Percentiles rank a stretch among this genome's conserved stretches.
These are phyloP conservation scores for Apaloderma vittatum DNA, from an alignment of 2,113 vertebrate genomes.

Conservation along the genomic window DNA sequence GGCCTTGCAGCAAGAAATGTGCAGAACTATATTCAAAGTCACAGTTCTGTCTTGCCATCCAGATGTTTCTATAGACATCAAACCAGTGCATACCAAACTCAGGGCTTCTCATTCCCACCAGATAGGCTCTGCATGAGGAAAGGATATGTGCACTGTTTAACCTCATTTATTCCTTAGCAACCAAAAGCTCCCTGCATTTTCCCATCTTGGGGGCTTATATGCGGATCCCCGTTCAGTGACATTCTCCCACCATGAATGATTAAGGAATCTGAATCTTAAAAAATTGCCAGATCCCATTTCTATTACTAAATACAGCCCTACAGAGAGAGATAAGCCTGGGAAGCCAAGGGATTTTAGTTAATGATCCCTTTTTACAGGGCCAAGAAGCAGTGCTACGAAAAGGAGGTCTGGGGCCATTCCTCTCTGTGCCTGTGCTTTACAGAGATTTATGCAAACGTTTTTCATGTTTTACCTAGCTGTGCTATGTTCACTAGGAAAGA, in stretches of 20 bases:
- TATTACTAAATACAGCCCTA: slow-evolving; percentile 42
- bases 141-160: slow-evolving; percentile 35
- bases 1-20: slow-evolving; percentile 22
- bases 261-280: slow-evolving; percentile 72
- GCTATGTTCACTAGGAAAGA: not conserved
- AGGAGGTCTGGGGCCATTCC: not conserved
- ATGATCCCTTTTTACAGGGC: slow-evolving; percentile 42
- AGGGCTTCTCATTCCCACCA: slow-evolving; percentile 48
- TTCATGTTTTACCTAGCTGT: not conserved
- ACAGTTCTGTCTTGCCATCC: slow-evolving; percentile 11
- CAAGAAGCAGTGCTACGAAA: slow-evolving; percentile 14
- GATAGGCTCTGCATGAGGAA: slow-evolving; percentile 23
- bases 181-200: slow-evolving; percentile 59
- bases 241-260: slow-evolving; percentile 71
- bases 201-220: slow-evolving; percentile 65
- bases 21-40: not conserved
- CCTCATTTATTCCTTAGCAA: slow-evolving; percentile 74
- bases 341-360: slow-evolving; percentile 37
- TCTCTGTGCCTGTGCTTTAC: not conserved
- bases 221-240: slow-evolving; percentile 51
- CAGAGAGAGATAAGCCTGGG: slow-evolving; percentile 2
- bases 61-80: slow-evolving; percentile 47
- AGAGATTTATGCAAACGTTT: not conserved
- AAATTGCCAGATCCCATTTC: slow-evolving; percentile 71
- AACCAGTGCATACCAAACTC: slow-evolving; percentile 27